Base-by-base conservation (phyloP, 2,888 invertebrate species). In the Thymelicus lineola region DNA sequence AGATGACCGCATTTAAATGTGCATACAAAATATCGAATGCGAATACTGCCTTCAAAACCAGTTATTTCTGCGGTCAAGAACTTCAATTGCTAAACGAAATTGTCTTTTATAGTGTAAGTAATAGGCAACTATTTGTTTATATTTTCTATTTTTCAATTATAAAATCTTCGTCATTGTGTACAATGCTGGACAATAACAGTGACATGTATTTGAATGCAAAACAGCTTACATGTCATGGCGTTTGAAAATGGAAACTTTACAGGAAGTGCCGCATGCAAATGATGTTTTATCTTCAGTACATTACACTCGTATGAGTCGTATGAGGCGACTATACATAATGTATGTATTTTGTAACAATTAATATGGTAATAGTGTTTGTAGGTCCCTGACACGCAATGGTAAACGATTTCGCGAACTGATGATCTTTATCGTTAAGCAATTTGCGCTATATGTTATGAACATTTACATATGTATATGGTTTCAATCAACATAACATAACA, bases 1-100 rank as follows among this genome's bases (percentile, higher is more conserved):
- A 88, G 85, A 89, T 90, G 91, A 89, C 86, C 89, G 87, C 88
- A 90, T 92, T 92, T 90, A 89, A 91, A 91, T 91, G 90, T 90
- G 89, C 91, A 90, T 90, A 88, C 87, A 88, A 89, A 91, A 91
- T 89, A 91, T 91, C 89, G 86, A 90, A 90, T 86, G 84, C 85
- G 85, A 88, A 89, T 86, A 84, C 85, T 82, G 76, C 85, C 83
- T 87, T 85, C 81, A 77, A 76, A 71, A 71, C 66, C 71, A 71
- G 66, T 38, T 42, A 48, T 53, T 59, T 72, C 53, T 58, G 28
- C 71, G n/a, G 38, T 53, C 71, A 79, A 84, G 77, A 85, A 80
- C 59, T 70, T 73, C 78, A 72, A 76, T 3, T 0, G 46, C 1
- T 75, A 77, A 70, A 61, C 73, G 35, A 84, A 82, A 79, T 35